Percentiles rank a stretch among this genome's conserved stretches.
Evolutionary conservation across 2,113 vertebrate species (phyloP).

Genomic region (Amphiprion percula): DNA sequence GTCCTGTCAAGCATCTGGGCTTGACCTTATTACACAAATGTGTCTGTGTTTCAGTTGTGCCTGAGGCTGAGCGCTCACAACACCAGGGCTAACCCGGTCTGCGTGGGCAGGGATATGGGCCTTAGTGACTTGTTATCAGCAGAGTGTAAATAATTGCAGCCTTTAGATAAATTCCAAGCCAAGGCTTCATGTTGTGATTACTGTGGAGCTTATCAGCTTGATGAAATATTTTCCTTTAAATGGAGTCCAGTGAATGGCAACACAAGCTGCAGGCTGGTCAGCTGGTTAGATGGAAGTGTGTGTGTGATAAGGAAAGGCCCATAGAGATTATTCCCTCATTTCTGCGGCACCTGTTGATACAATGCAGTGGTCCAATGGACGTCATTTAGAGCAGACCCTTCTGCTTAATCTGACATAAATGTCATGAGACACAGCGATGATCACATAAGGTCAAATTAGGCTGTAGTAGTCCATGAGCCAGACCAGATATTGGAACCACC

Average conservation of each 20-base stretch:
- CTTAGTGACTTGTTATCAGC: slow-evolving; percentile 58
- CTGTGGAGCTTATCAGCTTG: slow-evolving; percentile 43
- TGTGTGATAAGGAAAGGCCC: slow-evolving; percentile 31
- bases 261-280: not conserved
- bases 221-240: slow-evolving; percentile 49
- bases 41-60: slow-evolving; percentile 8
- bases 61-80: not conserved
- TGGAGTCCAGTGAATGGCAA: slow-evolving; percentile 5
- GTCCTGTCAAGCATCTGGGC: slow-evolving; percentile 19
- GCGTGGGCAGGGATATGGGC: slow-evolving; percentile 15
- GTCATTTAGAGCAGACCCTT: not conserved
- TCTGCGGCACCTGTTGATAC: slow-evolving; percentile 43
- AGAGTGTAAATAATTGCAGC: slow-evolving; percentile 70
- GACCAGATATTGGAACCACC: no score
- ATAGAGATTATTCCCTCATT: not conserved
- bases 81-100: not conserved
- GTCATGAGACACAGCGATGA: no score
- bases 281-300: slow-evolving; percentile 1
- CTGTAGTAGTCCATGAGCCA: no score
- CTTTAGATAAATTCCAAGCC: slow-evolving; percentile 64
- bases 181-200: slow-evolving; percentile 47
- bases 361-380: not conserved
- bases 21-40: slow-evolving; percentile 10
- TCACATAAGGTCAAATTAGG: not conserved
- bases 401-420: not conserved